Evolutionary conservation across 1,140 invertebrate genomes (phyloP).

Genomic region (Drosophila subpulchrella): DNA sequence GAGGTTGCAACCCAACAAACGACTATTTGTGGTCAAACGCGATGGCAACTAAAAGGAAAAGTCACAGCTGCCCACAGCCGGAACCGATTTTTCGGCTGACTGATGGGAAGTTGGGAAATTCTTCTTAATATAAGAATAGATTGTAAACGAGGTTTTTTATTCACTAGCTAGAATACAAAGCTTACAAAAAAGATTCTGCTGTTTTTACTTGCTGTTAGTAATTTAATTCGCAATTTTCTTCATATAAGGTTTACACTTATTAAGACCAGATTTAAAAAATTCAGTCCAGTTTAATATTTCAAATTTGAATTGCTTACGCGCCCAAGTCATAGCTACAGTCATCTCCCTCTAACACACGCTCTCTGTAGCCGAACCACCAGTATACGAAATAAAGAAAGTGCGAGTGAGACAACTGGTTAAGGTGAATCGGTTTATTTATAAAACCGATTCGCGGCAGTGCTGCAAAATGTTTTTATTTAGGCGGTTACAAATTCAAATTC

Average conservation of each 20-base stretch:
- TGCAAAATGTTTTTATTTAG: constrained; percentile 8
- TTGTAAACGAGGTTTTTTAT: constrained; percentile 4
- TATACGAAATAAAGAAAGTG: neutral
- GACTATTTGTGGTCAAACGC: constrained; percentile 33
- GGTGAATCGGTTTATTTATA: neutral
- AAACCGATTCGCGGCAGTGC: constrained; percentile 25
- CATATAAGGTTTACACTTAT: too few species aligned
- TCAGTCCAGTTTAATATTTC: neutral
- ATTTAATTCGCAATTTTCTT: too few species aligned
- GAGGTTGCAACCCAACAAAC: constrained; percentile 28
- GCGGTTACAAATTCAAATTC: constrained; percentile 10
- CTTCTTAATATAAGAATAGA: neutral
- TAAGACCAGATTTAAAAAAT: too few species aligned
- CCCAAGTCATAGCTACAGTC: neutral
- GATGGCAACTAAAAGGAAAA: constrained; percentile 19
- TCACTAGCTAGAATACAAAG: neutral
- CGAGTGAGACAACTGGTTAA: constrained; percentile 15
- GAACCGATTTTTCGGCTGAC: constrained; percentile 61
- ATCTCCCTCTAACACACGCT: neutral
- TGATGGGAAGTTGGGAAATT: constrained; percentile 51
- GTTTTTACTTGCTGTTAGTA: neutral
- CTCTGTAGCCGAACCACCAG: too few species aligned
- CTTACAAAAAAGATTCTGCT: neutral
- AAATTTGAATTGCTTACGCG: constrained; percentile 29
- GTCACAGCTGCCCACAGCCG: constrained; percentile 41